These are phyloP conservation scores for Gila orcuttii DNA, from an alignment of 2,113 vertebrate species.

Conservation along the genomic window DNA sequence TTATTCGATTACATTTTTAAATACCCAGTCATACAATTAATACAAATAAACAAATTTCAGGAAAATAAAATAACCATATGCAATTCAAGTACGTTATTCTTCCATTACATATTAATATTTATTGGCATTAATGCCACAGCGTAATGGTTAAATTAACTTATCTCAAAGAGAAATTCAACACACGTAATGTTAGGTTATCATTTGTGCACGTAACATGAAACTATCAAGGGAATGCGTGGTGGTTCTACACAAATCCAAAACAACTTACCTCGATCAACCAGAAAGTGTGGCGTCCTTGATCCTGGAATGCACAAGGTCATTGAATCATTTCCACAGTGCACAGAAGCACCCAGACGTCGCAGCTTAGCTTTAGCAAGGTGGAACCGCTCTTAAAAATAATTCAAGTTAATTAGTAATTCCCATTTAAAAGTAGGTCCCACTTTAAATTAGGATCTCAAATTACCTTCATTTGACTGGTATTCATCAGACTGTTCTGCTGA, in stretches of 20 bases:
- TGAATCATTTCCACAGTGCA: constrained; percentile 44
- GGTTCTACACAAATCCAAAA: not conserved
- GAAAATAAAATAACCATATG: too few species aligned
- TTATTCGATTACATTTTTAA: too few species aligned
- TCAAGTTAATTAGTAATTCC: not conserved
- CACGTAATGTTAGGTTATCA: too few species aligned
- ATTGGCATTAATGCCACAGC: too few species aligned
- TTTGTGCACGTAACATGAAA: too few species aligned
- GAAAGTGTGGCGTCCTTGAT: constrained; percentile 28
- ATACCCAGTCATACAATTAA: too few species aligned
- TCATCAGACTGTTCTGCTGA: not conserved
- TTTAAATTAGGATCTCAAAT: not conserved
- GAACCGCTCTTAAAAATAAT: not conserved
- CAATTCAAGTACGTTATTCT: too few species aligned
- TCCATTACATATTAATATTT: too few species aligned
- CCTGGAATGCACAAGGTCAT: constrained; percentile 47
- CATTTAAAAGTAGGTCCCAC: not conserved
- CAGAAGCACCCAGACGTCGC: constrained; percentile 19
- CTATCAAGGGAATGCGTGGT: too few species aligned
- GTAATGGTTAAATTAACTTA: too few species aligned
- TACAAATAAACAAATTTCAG: too few species aligned
- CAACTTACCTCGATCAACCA: constrained; percentile 56
- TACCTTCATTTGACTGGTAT: not conserved
- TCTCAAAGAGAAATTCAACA: too few species aligned
- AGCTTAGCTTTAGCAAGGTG: not conserved